These are phyloP conservation scores for Halesus radiatus DNA, from an alignment of 1,140 invertebrate species.

Conservation along the genomic window DNA sequence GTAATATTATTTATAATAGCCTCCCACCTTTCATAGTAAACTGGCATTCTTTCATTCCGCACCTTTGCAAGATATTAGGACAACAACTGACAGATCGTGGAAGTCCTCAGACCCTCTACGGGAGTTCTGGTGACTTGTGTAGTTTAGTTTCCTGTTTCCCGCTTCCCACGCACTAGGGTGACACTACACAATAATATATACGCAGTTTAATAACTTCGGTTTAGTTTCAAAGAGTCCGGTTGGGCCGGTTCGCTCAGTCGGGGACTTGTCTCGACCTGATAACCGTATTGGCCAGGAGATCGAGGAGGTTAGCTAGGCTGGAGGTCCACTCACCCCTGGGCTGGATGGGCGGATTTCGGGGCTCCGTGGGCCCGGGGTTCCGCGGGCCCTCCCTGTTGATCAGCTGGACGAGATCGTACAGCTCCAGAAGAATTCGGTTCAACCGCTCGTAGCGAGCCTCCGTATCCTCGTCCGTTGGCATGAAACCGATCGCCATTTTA, in stretches of 20 bases:
- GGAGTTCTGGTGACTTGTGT: too few species aligned
- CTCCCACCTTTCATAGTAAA: too few species aligned
- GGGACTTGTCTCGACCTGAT: neutral
- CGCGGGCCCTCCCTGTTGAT: conserved; percentile 63
- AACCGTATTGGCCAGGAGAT: neutral
- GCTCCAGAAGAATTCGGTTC: conserved; percentile 68
- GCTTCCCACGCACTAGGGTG: too few species aligned
- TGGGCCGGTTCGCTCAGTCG: neutral
- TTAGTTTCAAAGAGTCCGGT: neutral
- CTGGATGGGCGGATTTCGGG: neutral
- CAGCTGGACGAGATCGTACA: conserved; percentile 69
- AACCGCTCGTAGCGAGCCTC: conserved; percentile 69
- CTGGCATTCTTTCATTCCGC: too few species aligned
- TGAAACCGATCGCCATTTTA: conserved; percentile 69
- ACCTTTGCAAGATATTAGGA: too few species aligned
- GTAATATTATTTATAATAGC: too few species aligned
- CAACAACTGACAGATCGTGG: too few species aligned
- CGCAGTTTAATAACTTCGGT: too few species aligned
- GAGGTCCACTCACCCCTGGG: conserved; percentile 7
- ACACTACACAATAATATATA: too few species aligned
- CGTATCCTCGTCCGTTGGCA: conserved; percentile 68
- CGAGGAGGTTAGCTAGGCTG: neutral
- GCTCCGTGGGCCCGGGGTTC: neutral
- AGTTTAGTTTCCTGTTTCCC: too few species aligned
- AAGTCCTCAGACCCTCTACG: too few species aligned